Evolutionary conservation across 2,113 vertebrate species (phyloP).

Genomic region (Chloroceryle aenea): DNA sequence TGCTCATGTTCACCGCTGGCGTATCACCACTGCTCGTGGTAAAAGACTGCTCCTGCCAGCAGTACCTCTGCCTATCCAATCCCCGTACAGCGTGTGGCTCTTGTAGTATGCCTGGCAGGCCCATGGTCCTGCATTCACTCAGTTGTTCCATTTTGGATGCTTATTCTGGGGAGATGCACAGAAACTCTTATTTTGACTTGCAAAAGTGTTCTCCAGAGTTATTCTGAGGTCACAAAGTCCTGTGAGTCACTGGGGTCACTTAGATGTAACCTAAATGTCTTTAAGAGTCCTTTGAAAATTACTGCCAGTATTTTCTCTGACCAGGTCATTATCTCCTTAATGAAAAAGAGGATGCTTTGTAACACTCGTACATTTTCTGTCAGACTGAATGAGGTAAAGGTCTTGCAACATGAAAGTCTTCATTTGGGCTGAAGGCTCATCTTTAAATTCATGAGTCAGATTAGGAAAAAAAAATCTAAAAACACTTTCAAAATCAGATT

Average conservation of each 20-base stretch:
- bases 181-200: background rate
- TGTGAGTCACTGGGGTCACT: background rate
- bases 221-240: background rate
- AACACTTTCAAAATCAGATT: background rate
- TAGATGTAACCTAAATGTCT: background rate
- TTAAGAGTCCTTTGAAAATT: background rate
- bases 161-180: background rate
- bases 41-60: background rate
- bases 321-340: background rate
- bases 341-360: background rate
- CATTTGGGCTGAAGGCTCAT: background rate
- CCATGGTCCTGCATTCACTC: accelerated
- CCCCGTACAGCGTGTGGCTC: accelerated
- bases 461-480: background rate
- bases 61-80: background rate
- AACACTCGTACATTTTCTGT: background rate
- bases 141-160: background rate
- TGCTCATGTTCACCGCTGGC: background rate
- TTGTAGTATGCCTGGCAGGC: background rate
- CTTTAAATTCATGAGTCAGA: background rate
- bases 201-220: background rate
- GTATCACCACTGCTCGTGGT: accelerated
- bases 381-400: background rate
- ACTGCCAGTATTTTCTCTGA: background rate
- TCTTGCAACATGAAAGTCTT: background rate